Evolutionary conservation across 2,797 vertebrate species (phyloP).

Genomic region (Chaetodon trifasciatus): DNA sequence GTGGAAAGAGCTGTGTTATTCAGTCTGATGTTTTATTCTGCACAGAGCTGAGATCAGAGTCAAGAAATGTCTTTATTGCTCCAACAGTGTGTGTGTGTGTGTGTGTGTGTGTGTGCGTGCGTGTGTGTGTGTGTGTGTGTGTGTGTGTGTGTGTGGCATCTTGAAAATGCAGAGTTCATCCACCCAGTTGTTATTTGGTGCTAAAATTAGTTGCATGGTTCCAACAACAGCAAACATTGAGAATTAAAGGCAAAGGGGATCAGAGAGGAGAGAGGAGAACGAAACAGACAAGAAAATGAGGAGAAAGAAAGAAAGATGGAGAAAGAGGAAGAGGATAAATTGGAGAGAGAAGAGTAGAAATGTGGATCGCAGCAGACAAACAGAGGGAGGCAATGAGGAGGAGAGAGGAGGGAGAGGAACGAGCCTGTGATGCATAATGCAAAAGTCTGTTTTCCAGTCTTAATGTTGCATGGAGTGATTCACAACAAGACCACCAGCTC

Average conservation of each 20-base stretch:
- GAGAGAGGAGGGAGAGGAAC: constrained; percentile 6
- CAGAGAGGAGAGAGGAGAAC: not conserved
- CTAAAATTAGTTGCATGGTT: constrained; percentile 54
- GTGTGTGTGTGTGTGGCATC: not conserved
- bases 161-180: constrained; percentile 41
- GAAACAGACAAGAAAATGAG: not conserved
- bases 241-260: constrained; percentile 16
- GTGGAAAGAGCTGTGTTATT: constrained; percentile 22
- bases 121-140: not conserved
- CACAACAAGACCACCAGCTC: constrained; percentile 55
- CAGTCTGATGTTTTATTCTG: constrained; percentile 49
- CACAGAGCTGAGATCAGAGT: constrained; percentile 38
- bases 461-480: constrained; percentile 54
- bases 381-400: not conserved
- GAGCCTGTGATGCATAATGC: constrained; percentile 63
- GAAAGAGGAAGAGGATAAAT: not conserved
- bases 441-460: constrained; percentile 58
- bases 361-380: not conserved
- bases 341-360: not conserved
- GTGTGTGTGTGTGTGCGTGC: not conserved
- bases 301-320: not conserved
- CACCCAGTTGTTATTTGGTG: constrained; percentile 48
- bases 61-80: constrained; percentile 25
- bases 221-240: constrained; percentile 49
- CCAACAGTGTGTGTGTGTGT: constrained; percentile 3